Evolutionary conservation across 2,113 vertebrate species (phyloP).

Genomic region (Loxodonta africana): DNA sequence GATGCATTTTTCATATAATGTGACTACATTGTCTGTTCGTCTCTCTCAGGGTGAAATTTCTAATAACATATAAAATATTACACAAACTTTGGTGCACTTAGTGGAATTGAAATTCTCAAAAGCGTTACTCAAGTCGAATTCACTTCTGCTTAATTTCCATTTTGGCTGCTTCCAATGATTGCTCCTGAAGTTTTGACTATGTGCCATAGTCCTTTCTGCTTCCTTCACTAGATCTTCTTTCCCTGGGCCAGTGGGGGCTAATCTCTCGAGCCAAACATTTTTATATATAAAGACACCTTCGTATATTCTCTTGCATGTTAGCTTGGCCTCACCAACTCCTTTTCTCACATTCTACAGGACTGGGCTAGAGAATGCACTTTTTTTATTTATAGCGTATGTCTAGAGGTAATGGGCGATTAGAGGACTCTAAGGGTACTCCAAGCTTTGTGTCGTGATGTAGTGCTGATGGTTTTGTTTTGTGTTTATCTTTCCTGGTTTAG

Average conservation of each 20-base stretch:
- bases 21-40: not conserved
- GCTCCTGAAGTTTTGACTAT: not conserved
- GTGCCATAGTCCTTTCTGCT: not conserved
- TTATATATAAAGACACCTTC: not conserved
- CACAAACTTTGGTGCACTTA: not conserved
- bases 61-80: slow-evolving; percentile 43
- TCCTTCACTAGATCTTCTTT: not conserved
- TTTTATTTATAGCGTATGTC: too few relatives aligned
- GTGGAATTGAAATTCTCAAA: slow-evolving; percentile 26
- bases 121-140: slow-evolving; percentile 23
- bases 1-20: not conserved
- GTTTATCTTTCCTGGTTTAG: slow-evolving; percentile 18
- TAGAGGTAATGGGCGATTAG: not conserved
- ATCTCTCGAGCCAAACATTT: not conserved
- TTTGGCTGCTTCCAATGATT: not conserved
- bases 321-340: not conserved
- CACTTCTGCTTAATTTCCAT: not conserved
- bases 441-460: not conserved
- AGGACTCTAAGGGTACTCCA: not conserved
- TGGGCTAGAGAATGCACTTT: not conserved
- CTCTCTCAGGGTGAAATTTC: slow-evolving; percentile 7
- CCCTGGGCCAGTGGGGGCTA: not conserved
- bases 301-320: not conserved
- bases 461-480: not conserved
- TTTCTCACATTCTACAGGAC: not conserved